Conservation (phyloP, 2,888 invertebrate genomes). For the Meiosimyza platycephala region DNA sequence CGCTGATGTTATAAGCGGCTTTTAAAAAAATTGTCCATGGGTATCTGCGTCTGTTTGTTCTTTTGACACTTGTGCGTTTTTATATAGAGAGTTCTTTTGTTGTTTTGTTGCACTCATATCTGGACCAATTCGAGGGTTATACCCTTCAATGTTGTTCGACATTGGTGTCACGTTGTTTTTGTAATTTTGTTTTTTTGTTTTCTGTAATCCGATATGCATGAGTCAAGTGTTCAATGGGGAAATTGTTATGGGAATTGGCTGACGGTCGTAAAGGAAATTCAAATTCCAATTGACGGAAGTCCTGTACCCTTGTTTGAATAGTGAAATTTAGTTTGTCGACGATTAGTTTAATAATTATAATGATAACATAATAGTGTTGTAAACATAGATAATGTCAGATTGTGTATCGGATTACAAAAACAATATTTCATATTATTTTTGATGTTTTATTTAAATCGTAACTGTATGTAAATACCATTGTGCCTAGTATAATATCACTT, state of each 20-base stretch:
- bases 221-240: constrained; percentile 25
- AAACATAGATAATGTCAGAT: too few relatives aligned
- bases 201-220: constrained; percentile 34
- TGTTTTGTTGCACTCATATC: constrained; percentile 15
- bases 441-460: constrained; percentile 11
- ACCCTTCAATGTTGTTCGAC: constrained; percentile 7
- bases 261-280: not conserved
- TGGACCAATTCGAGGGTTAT: constrained; percentile 7
- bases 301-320: not conserved
- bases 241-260: constrained; percentile 33
- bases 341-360: constrained; percentile 15
- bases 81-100: not conserved
- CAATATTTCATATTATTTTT: not conserved
- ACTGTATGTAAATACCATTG: too few relatives aligned
- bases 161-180: constrained; percentile 21
- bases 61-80: constrained; percentile 24
- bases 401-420: too few relatives aligned
- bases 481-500: too few relatives aligned
- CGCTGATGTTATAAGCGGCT: constrained; percentile 41
- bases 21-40: constrained; percentile 43
- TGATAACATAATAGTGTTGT: not conserved
- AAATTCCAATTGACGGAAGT: constrained; percentile 16
- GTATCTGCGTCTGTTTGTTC: constrained; percentile 38
- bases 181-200: constrained; percentile 11
- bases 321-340: constrained; percentile 3